Evolutionary conservation across 2,888 invertebrate genomes (phyloP).

Genomic region (Erebia palarica): DNA sequence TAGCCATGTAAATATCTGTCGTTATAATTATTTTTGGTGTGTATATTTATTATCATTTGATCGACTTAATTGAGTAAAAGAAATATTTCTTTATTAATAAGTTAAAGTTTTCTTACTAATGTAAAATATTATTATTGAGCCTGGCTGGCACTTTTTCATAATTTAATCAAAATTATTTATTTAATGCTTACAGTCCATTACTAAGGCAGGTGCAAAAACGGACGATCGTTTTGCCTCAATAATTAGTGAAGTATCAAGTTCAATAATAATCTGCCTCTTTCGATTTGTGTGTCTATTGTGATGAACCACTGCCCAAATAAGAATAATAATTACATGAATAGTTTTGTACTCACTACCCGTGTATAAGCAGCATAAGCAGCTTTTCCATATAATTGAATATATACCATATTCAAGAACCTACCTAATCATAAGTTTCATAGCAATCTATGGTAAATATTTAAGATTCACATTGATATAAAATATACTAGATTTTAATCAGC

Average conservation of each 20-base stretch:
- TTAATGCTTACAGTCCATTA: neutral
- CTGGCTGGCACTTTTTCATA: slow-evolving; percentile 10
- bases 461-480: slow-evolving; percentile 18
- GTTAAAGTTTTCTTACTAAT: neutral
- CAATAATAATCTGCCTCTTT: slow-evolving; percentile 12
- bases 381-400: slow-evolving; percentile 8
- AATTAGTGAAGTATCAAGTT: neutral
- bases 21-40: neutral
- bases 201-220: too few species aligned
- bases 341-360: slow-evolving; percentile 24
- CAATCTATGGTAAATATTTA: slow-evolving; percentile 12
- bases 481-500: slow-evolving; percentile 16
- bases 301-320: slow-evolving; percentile 22
- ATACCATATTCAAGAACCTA: slow-evolving; percentile 11
- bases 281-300: slow-evolving; percentile 10
- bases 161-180: neutral
- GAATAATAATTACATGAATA: slow-evolving; percentile 2
- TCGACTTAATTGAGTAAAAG: neutral
- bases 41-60: neutral
- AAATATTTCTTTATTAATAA: neutral
- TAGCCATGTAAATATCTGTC: slow-evolving; percentile 11
- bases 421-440: slow-evolving; percentile 7
- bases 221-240: too few species aligned
- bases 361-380: slow-evolving; percentile 13
- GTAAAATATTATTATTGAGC: slow-evolving; percentile 11